Evolutionary conservation across 2,888 invertebrate species (phyloP).

Genomic region (Diploptera punctata): DNA sequence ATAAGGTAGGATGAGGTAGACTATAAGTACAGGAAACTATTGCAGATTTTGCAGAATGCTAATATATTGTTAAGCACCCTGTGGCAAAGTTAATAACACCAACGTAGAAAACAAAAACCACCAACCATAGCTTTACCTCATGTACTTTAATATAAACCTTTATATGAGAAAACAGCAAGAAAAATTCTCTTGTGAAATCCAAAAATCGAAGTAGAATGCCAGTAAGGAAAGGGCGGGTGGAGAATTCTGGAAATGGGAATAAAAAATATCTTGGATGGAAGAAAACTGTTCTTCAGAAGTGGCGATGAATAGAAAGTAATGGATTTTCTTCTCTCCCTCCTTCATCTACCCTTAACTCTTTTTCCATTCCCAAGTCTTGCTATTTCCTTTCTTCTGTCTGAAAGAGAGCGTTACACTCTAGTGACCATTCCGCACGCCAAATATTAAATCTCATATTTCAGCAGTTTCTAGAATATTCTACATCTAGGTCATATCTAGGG

Average conservation of each 20-base stretch:
- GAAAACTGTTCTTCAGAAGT: slow-evolving; percentile 14
- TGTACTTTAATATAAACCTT: slow-evolving; percentile 7
- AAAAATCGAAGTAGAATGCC: not conserved
- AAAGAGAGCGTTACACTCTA: not conserved
- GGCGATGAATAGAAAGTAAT: slow-evolving; percentile 29
- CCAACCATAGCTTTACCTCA: not conserved
- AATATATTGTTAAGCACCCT: not conserved
- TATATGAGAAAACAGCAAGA: not conserved
- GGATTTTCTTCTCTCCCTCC: not conserved
- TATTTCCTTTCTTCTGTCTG: slow-evolving; percentile 10
- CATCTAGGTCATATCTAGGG: not conserved
- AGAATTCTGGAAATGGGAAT: not conserved
- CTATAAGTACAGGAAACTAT: too few relatives aligned
- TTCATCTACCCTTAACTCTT: too few relatives aligned
- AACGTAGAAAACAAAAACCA: not conserved
- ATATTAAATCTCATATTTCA: slow-evolving; percentile 24
- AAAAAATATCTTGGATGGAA: slow-evolving; percentile 4
- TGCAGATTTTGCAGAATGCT: too few relatives aligned
- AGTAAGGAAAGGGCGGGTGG: not conserved
- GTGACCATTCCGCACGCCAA: not conserved
- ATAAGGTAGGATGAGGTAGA: too few relatives aligned
- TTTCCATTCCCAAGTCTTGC: not conserved
- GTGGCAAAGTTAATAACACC: not conserved
- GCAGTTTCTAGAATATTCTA: slow-evolving; percentile 8
- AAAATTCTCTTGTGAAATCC: not conserved